Base-by-base conservation (phyloP, 2,888 invertebrate genomes). In the Archips xylosteana region DNA sequence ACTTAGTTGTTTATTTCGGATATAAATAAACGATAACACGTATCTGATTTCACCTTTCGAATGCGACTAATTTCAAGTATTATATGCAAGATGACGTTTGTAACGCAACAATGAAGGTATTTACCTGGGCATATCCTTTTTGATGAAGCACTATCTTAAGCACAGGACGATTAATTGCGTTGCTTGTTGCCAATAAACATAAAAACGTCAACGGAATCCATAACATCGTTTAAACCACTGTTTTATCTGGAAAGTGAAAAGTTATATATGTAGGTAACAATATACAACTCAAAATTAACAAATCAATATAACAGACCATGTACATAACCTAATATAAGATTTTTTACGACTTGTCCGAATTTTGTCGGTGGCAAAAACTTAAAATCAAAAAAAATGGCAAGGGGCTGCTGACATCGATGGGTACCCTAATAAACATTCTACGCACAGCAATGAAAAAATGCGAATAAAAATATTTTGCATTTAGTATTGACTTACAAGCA, bases 121-220 rank as follows among this genome's bases (percentile, higher is more conserved):
- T 82, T 86, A 96, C 96, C 95, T 96, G 96, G 64, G 96, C 95
- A 81, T 95, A 96, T 80, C 96, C 96, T 82, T 95, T 95, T 85
- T 96, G 96, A 1, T 96, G 96, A n/a, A 96, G 87, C 13, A 94
- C 88, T 34, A 96, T 94, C 89, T 96, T 96, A 79, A 96, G 95
- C 75, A 96, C 94, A 0, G 91, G 89, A 13, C 90, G 83, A 75
- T 92, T 92, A 13, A 92, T 90, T 8, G 88, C 83, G 51, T 77
- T 61, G 9, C 83, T 77, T 1, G 77, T 75, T 4, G 80, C 73
- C 8, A 82, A 59, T 5, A 85, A 71, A 77, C 82, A 77, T 23
- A 87, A 75, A 2, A 87, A 62, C 36, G 82, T 78, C 39, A 83
- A 70, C 59, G 75, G 74, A 13, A 74, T 79, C 82, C 81, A 81